These are phyloP conservation scores for Argyra leucocephala DNA, from an alignment of 2,888 invertebrate genomes.

Conservation along the genomic window DNA sequence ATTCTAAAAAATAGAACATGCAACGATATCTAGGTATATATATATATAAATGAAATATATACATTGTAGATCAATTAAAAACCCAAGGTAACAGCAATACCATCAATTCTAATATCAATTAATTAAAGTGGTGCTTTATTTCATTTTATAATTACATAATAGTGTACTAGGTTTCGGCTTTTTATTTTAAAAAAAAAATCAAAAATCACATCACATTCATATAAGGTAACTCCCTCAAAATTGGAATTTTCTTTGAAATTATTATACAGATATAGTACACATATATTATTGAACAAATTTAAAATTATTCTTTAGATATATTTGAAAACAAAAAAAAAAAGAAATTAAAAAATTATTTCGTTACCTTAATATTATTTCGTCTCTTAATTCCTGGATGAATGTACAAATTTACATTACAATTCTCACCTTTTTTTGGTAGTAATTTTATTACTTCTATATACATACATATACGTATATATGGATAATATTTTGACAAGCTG, in stretches of 20 bases:
- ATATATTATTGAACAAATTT: too few relatives aligned
- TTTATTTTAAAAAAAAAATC: neutral
- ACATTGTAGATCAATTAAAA: neutral
- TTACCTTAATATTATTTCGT: too few relatives aligned
- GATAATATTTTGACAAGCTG: conserved; percentile 9
- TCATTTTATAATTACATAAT: neutral
- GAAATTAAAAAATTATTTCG: too few relatives aligned
- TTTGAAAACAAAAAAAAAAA: too few relatives aligned
- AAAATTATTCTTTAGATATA: too few relatives aligned
- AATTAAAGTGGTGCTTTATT: neutral
- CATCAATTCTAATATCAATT: conserved; percentile 1
- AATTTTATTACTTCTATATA: neutral
- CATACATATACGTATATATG: neutral
- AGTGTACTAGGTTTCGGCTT: neutral
- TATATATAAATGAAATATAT: too few relatives aligned
- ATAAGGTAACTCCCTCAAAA: neutral
- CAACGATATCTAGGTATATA: too few relatives aligned
- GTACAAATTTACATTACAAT: neutral
- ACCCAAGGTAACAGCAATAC: neutral
- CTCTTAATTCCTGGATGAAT: too few relatives aligned
- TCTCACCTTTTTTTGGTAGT: neutral
- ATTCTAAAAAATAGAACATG: too few relatives aligned
- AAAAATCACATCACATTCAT: neutral
- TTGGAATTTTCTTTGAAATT: neutral
- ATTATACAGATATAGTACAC: too few relatives aligned